phyloP scores from a whole-genome alignment of 2,113 vertebrate genomes.

The Paracanthobrama guichenoti region DNA sequence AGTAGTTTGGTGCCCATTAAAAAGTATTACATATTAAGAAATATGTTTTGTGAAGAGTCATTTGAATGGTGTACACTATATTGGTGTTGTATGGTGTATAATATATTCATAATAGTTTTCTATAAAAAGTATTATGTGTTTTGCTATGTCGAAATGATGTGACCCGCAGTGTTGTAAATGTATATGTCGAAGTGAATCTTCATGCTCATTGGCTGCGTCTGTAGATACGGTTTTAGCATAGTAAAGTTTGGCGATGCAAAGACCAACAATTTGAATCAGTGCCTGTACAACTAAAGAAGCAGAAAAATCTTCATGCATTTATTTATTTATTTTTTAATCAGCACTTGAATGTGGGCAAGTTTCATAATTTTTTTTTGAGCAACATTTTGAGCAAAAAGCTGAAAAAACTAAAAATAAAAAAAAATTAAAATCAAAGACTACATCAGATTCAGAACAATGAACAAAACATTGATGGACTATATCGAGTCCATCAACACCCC shows the following conservation, averaged over 20 bases:
- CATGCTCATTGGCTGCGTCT: neutral
- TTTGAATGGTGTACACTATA: neutral
- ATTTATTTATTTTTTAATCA: too few species aligned
- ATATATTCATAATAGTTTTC: neutral
- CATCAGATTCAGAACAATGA: too few species aligned
- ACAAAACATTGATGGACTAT: too few species aligned
- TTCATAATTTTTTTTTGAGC: too few species aligned
- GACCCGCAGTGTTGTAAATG: neutral
- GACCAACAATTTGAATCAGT: neutral
- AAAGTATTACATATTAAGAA: neutral
- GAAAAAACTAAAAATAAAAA: too few species aligned
- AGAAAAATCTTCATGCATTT: too few species aligned
- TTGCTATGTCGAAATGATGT: neutral
- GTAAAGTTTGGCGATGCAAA: neutral
- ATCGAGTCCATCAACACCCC: too few species aligned
- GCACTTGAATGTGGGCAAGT: too few species aligned
- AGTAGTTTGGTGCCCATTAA: neutral
- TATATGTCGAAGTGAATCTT: neutral
- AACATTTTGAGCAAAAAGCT: too few species aligned
- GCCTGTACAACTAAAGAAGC: neutral
- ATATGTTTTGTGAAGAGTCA: neutral
- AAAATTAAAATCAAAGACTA: too few species aligned
- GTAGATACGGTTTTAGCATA: neutral
- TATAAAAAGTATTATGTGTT: neutral
- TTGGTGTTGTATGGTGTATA: neutral